These are phyloP conservation scores for Pollenia angustigena DNA, from an alignment of 2,888 invertebrate genomes.

Conservation along the genomic window DNA sequence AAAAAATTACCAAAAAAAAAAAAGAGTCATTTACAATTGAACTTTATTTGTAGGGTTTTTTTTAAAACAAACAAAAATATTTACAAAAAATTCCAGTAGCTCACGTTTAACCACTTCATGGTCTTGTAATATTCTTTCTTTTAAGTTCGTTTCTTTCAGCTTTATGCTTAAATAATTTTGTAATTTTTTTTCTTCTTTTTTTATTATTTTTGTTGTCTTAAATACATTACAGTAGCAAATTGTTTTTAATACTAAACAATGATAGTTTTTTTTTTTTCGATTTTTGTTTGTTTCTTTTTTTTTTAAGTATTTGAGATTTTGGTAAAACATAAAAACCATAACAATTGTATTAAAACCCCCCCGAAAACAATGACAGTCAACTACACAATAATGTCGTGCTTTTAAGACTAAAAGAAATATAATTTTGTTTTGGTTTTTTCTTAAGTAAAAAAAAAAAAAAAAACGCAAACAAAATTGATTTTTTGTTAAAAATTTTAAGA, in stretches of 20 bases:
- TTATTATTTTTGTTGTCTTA: conserved; percentile 58
- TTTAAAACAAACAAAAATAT: conserved; percentile 43
- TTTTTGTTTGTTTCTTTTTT: conserved; percentile 27
- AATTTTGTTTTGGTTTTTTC: conserved; percentile 41
- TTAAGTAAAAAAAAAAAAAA: conserved; percentile 22
- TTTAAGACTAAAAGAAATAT: conserved; percentile 52
- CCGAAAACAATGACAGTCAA: conserved; percentile 72
- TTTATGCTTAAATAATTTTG: conserved; percentile 71
- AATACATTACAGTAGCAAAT: conserved; percentile 74
- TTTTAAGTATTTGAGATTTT: not conserved
- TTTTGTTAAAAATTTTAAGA: conserved; percentile 32
- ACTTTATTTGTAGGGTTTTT: conserved; percentile 28
- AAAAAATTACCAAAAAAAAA: not conserved
- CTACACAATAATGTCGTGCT: conserved; percentile 72
- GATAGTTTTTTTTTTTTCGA: conserved; percentile 51
- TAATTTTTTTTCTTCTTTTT: conserved; percentile 30
- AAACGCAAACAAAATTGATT: conserved; percentile 54
- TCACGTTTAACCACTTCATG: conserved; percentile 74
- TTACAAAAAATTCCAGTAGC: conserved; percentile 72
- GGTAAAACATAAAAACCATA: conserved; percentile 72
- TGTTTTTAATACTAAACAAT: conserved; percentile 71
- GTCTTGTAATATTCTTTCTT: conserved; percentile 71
- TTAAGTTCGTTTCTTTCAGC: conserved; percentile 44
- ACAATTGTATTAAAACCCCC: conserved; percentile 71
- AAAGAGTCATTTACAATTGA: conserved; percentile 38